Conservation (phyloP, 1,140 invertebrate genomes). For the Pachyrhynchus sulphureomaculatus region DNA sequence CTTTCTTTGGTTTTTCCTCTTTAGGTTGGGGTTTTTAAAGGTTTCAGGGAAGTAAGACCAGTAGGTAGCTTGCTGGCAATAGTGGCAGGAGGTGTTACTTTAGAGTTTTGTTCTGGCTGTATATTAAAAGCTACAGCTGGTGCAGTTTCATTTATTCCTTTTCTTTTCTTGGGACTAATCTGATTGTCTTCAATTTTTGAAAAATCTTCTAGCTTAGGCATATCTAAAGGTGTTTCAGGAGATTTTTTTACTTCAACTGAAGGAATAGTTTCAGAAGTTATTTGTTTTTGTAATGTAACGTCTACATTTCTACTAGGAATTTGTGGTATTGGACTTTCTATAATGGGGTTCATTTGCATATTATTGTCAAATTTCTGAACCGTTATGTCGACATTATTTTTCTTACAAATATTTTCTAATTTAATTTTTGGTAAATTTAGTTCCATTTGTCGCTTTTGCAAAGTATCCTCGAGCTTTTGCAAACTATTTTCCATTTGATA, state of each 20-base stretch:
- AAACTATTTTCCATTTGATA: not conserved
- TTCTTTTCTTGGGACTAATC: not conserved
- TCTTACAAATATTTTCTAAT: not conserved
- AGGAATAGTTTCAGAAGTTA: not conserved
- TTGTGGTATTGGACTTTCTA: not conserved
- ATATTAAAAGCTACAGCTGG: conserved; percentile 2
- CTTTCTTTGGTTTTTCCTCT: not conserved
- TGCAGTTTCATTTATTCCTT: not conserved
- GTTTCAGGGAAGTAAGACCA: not conserved
- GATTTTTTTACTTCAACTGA: not conserved
- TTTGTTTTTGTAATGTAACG: not conserved
- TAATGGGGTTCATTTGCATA: not conserved
- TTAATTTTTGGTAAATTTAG: not conserved
- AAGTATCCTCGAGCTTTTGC: not conserved
- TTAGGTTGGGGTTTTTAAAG: conserved; percentile 1
- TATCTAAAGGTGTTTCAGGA: conserved; percentile 13
- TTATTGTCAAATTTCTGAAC: not conserved
- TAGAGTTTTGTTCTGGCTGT: not conserved
- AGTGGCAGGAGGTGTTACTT: not conserved
- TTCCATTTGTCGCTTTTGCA: not conserved
- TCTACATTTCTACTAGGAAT: not conserved
- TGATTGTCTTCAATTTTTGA: not conserved
- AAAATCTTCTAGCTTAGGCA: conserved; percentile 19
- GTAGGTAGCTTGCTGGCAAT: not conserved
- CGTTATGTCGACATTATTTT: not conserved